Percentiles rank a stretch among this genome's conserved stretches.
Conservation (phyloP, 2,888 invertebrate species). For the Catocala fraxini region DNA sequence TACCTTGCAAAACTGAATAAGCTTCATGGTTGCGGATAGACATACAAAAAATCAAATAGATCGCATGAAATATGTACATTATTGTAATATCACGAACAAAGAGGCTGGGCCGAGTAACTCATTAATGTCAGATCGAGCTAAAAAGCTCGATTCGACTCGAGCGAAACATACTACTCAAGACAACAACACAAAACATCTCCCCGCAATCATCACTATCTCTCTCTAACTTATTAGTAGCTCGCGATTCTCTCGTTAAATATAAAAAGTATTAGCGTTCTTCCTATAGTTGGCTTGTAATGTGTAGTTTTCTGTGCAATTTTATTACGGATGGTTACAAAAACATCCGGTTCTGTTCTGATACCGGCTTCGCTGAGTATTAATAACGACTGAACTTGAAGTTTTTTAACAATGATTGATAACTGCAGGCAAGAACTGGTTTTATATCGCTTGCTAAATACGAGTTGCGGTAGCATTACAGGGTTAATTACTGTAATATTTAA, state of each 20-base stretch:
- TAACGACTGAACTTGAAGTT: constrained; percentile 38
- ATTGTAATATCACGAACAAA: constrained; percentile 62
- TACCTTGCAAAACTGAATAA: constrained; percentile 56
- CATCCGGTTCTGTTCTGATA: constrained; percentile 11
- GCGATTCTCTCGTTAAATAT: background rate
- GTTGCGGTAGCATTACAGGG: constrained; percentile 30
- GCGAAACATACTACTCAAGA: constrained; percentile 22
- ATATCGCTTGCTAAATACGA: constrained; percentile 29
- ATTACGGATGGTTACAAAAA: constrained; percentile 34
- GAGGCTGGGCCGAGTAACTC: constrained; percentile 47
- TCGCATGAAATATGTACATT: constrained; percentile 57
- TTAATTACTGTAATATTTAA: constrained; percentile 39
- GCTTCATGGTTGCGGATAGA: constrained; percentile 48
- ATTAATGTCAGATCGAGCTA: constrained; percentile 46
- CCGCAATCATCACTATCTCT: background rate
- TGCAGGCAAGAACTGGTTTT: constrained; percentile 39
- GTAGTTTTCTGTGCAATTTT: constrained; percentile 35
- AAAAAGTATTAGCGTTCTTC: constrained; percentile 3
- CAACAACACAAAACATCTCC: background rate
- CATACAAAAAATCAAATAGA: constrained; percentile 64
- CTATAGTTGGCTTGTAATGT: background rate
- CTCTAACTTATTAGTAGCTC: constrained; percentile 3
- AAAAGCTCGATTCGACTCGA: constrained; percentile 45
- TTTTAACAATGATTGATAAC: constrained; percentile 55
- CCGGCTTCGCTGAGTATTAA: constrained; percentile 18